Percentiles rank a stretch among this genome's conserved stretches.
Evolutionary conservation across 1,140 invertebrate species (phyloP).

Genomic region (Apis dorsata): DNA sequence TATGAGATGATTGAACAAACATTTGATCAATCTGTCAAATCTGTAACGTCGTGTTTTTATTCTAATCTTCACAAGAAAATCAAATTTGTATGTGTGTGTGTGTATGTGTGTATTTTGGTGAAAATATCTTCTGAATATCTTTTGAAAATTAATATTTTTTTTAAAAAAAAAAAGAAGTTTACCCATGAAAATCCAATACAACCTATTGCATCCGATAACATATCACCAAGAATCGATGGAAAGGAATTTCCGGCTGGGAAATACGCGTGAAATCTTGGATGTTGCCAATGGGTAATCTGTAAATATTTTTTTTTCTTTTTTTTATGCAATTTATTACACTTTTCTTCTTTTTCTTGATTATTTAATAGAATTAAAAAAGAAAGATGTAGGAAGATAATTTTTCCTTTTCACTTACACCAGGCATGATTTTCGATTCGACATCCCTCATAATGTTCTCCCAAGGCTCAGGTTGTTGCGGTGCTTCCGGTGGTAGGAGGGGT

Average conservation of each 20-base stretch:
- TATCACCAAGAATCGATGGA: constrained; percentile 98
- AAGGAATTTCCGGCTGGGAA: constrained; percentile 99
- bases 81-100: neutral
- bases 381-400: neutral
- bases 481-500: constrained; percentile 88
- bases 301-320: constrained; percentile 43
- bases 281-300: constrained; percentile 98
- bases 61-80: constrained; percentile 19
- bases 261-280: constrained; percentile 99
- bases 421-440: constrained; percentile 98
- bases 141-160: neutral
- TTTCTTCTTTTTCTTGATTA: too few species aligned
- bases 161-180: constrained; percentile 65
- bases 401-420: constrained; percentile 86
- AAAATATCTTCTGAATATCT: neutral
- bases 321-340: neutral
- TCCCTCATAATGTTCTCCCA: constrained; percentile 97
- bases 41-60: neutral
- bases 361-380: too few species aligned
- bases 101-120: too few species aligned
- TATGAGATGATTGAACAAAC: constrained; percentile 35
- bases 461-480: constrained; percentile 92
- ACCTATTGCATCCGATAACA: constrained; percentile 96
- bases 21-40: constrained; percentile 44
- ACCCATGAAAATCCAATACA: constrained; percentile 99